A percentile compares a stretch with the other conserved stretches of the same genome.
Conservation (phyloP, 2,888 invertebrate genomes). For the Phengaris arion region DNA sequence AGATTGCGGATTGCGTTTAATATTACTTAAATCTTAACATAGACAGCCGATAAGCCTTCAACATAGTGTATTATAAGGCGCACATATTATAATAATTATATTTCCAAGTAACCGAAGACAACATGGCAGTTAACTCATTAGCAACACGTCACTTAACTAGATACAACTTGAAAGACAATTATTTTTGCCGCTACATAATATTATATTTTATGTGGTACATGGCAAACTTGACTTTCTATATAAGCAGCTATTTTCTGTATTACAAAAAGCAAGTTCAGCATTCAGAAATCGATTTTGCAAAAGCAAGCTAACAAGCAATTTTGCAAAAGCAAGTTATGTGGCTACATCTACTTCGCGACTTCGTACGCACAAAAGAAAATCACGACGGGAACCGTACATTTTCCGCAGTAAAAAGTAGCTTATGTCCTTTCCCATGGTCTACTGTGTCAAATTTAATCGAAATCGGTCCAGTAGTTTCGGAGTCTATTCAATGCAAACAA, state of each 20-base stretch:
- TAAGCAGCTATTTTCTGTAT: not conserved
- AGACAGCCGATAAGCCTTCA: not conserved
- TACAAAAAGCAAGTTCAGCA: not conserved
- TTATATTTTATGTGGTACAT: conserved; percentile 5
- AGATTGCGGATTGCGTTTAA: not conserved
- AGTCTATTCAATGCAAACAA: no score
- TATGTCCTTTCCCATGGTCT: no score
- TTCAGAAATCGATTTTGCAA: not conserved
- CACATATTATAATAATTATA: conserved; percentile 13
- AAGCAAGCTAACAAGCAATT: not conserved
- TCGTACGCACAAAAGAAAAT: no score
- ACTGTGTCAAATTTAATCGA: no score
- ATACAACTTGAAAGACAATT: conserved; percentile 22
- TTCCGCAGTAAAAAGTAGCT: no score
- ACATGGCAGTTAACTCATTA: not conserved
- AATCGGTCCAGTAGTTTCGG: no score
- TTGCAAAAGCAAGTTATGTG: not conserved
- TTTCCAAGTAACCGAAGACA: conserved; percentile 14
- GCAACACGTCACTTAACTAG: not conserved
- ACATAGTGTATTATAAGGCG: not conserved
- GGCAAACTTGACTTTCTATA: not conserved
- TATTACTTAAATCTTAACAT: not conserved
- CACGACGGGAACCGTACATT: no score
- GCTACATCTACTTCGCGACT: no score
- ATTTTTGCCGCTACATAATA: conserved; percentile 6